A percentile compares a stretch with the other conserved stretches of the same genome.
These are phyloP conservation scores for Verasper variegatus DNA, from an alignment of 2,113 vertebrate genomes.

Conservation along the genomic window DNA sequence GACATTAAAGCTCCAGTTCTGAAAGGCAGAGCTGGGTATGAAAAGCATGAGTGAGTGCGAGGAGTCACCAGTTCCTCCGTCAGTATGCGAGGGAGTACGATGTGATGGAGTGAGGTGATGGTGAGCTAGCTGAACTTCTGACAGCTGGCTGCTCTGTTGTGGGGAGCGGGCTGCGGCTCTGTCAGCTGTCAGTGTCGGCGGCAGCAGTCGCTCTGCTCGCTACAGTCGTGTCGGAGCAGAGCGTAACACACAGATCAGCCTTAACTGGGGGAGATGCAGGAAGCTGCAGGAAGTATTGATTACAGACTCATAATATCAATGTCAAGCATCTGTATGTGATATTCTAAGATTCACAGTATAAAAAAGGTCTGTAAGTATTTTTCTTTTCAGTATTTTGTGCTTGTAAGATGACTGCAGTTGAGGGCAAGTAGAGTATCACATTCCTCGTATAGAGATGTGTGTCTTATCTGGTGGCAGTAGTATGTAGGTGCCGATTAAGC, in stretches of 20 bases:
- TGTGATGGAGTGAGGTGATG: slow-evolving; percentile 59
- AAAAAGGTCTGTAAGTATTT: no score
- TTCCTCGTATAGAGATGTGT: neutral
- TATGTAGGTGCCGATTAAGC: neutral
- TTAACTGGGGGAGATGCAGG: slow-evolving; percentile 34
- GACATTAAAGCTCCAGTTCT: slow-evolving; percentile 26
- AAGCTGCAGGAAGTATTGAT: slow-evolving; percentile 8
- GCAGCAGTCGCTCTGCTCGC: slow-evolving; percentile 45
- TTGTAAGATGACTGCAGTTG: no score
- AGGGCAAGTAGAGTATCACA: no score
- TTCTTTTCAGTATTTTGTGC: no score
- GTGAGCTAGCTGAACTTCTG: slow-evolving; percentile 58
- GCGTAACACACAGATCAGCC: slow-evolving; percentile 46
- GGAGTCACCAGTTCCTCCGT: slow-evolving; percentile 38
- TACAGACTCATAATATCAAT: neutral
- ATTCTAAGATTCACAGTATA: no score
- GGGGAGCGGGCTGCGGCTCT: slow-evolving; percentile 66
- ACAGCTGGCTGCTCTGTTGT: slow-evolving; percentile 61
- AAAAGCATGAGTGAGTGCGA: slow-evolving; percentile 27
- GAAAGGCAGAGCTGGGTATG: slow-evolving; percentile 21
- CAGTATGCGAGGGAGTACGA: slow-evolving; percentile 48
- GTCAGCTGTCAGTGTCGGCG: slow-evolving; percentile 65
- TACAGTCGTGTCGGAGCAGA: slow-evolving; percentile 28
- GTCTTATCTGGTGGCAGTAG: neutral
- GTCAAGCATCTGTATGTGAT: neutral